Conservation (phyloP, 2,113 vertebrate species). For the Micromys minutus region DNA sequence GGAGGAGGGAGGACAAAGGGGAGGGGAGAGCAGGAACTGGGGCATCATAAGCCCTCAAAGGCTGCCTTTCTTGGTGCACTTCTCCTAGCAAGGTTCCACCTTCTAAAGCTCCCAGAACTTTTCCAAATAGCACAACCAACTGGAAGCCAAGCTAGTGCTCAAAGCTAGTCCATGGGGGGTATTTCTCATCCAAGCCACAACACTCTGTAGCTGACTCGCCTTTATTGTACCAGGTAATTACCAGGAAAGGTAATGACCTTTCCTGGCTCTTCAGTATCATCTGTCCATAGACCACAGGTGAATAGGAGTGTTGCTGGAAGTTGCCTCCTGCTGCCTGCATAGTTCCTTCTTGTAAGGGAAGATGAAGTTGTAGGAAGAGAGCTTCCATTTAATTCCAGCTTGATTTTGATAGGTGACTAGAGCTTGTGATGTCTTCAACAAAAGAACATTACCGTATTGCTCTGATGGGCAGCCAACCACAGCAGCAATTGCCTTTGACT, state of each 20-base stretch:
- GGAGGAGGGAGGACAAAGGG: not conserved
- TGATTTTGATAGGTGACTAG: not conserved
- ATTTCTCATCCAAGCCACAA: not conserved
- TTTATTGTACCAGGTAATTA: not conserved
- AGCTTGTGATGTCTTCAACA: not conserved
- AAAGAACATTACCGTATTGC: not conserved
- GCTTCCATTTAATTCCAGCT: not conserved
- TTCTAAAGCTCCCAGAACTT: not conserved
- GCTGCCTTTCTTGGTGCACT: not conserved
- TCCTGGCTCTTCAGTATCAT: no score
- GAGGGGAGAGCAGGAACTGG: not conserved
- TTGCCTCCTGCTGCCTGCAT: not conserved
- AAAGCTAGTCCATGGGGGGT: not conserved
- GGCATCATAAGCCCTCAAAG: not conserved
- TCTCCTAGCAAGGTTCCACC: not conserved
- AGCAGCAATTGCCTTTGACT: not conserved
- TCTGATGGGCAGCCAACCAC: not conserved
- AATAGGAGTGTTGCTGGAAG: not conserved
- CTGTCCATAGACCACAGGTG: not conserved
- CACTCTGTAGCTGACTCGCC: not conserved
- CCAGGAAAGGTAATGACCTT: no score
- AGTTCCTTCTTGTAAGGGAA: not conserved
- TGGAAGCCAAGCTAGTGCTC: not conserved
- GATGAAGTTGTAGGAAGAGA: not conserved
- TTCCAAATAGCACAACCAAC: not conserved